phyloP scores from a whole-genome alignment of 2,888 invertebrate genomes.

The Balanococcus diminutus region DNA sequence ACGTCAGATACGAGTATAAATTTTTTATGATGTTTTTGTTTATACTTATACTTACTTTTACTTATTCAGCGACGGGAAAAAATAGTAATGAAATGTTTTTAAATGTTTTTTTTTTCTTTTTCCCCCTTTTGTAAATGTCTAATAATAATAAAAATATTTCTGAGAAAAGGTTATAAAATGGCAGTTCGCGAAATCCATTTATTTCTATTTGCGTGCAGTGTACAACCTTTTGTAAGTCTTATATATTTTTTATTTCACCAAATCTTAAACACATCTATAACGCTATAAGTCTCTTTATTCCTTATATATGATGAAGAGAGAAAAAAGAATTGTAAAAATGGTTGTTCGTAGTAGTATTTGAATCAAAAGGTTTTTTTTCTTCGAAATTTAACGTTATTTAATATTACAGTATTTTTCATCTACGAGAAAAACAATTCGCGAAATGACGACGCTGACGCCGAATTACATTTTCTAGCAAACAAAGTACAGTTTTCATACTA shows the following conservation, averaged over 20 bases:
- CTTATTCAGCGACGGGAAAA: neutral
- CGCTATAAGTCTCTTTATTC: constrained; percentile 9
- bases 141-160: neutral
- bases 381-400: constrained; percentile 46
- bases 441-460: constrained; percentile 46
- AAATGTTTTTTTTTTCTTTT: constrained; percentile 17
- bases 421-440: constrained; percentile 43
- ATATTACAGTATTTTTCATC: constrained; percentile 41
- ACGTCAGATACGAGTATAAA: too few species aligned
- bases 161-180: neutral
- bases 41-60: too few species aligned
- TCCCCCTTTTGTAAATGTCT: neutral
- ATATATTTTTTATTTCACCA: neutral
- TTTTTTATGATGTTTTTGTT: neutral
- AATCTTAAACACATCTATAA: neutral
- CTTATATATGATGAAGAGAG: neutral
- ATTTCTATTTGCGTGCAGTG: neutral
- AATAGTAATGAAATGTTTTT: constrained; percentile 14
- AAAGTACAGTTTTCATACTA: constrained; percentile 27
- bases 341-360: neutral
- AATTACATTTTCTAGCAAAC: constrained; percentile 44
- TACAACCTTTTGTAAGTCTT: neutral
- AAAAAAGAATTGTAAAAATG: constrained; percentile 27
- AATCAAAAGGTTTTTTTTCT: constrained; percentile 43
- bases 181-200: constrained; percentile 31